Evolutionary conservation across 2,888 invertebrate genomes (phyloP), one percentile per base, ranked within the genome.

Genomic region (Cactoblastis cactorum): DNA sequence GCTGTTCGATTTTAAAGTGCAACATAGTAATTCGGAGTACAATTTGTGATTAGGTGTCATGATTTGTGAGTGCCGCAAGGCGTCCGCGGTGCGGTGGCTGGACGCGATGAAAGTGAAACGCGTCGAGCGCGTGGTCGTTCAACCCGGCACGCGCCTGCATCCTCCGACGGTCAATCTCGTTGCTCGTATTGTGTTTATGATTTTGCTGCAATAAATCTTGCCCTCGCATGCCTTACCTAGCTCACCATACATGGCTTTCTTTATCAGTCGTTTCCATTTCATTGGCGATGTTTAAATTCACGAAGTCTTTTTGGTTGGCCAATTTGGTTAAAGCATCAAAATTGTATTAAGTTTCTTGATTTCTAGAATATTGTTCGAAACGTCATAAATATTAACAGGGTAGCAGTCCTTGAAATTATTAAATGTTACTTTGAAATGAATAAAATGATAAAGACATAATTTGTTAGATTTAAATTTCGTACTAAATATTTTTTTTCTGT

Each of bases 101-200:
- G 75, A 72, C 75, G 67, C 70, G 71, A 79, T 79, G 88, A 88
- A 88, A 89, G 88, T 88, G 88, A 88, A 88, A 85, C 70, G 74
- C 69, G 72, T 75, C 77, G 73, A 72, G 71, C 70, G 67, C 55
- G 67, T 86, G 88, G 88, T 89, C 88, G 84, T 88, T 89, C 86
- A 88, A 88, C 88, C 77, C 87, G 85, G 88, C 88, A 88, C 88
- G 88, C 88, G 87, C 82, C 81, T 74, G 73, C 76, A 72, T 76
- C 76, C 74, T 74, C 68, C 59, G 61, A 60, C 69, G 63, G 59
- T 58, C 66, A 62, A 67, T 77, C 71, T 73, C 61, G 65, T 72
- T 72, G 67, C 67, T 74, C 58, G 65, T 69, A 71, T 72, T 77
- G 69, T 71, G 69, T 67, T 74, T 67, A 57, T 61, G 61, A 61